Percentiles rank a stretch among this genome's conserved stretches.
These are phyloP conservation scores for Drosophila anomalata DNA, from an alignment of 2,888 invertebrate genomes.

Conservation along the genomic window DNA sequence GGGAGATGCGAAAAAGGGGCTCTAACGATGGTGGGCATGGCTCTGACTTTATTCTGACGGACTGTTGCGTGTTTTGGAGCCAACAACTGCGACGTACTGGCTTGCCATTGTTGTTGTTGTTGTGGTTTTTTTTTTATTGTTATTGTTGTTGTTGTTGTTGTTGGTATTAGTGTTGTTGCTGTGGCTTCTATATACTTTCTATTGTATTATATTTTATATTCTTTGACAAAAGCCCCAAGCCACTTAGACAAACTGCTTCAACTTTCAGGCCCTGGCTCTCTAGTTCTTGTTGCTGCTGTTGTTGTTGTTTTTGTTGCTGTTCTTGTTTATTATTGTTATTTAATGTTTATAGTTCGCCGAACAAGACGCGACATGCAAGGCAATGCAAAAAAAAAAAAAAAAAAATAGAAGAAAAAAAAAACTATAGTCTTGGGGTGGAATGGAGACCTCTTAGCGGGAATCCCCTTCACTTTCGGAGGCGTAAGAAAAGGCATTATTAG, in stretches of 20 bases:
- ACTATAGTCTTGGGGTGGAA: neutral
- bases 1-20: neutral
- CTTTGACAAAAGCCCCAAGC: slow-evolving; percentile 61
- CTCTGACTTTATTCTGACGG: slow-evolving; percentile 58
- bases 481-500: slow-evolving; percentile 51
- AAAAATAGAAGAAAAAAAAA: too few relatives aligned
- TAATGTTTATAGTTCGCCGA: slow-evolving; percentile 64
- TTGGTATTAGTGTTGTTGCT: slow-evolving; percentile 13
- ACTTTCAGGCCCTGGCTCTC: slow-evolving; percentile 45
- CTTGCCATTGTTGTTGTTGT: slow-evolving; percentile 44
- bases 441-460: slow-evolving; percentile 15
- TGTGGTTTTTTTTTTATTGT: slow-evolving; percentile 11
- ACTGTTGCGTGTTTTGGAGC: slow-evolving; percentile 74
- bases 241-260: slow-evolving; percentile 69
- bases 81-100: slow-evolving; percentile 60
- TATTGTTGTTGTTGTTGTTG: slow-evolving; percentile 6
- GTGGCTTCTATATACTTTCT: slow-evolving; percentile 53
- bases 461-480: slow-evolving; percentile 41
- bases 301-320: slow-evolving; percentile 18
- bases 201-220: slow-evolving; percentile 65
- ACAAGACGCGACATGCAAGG: slow-evolving; percentile 44
- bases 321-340: slow-evolving; percentile 65
- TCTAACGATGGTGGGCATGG: slow-evolving; percentile 37
- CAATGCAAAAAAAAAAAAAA: slow-evolving; percentile 8
- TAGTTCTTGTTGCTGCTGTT: slow-evolving; percentile 4